Evolutionary conservation across 2,113 vertebrate genomes (phyloP), one percentile per base, ranked within the genome.

Genomic region (Anser brachyrhynchus): DNA sequence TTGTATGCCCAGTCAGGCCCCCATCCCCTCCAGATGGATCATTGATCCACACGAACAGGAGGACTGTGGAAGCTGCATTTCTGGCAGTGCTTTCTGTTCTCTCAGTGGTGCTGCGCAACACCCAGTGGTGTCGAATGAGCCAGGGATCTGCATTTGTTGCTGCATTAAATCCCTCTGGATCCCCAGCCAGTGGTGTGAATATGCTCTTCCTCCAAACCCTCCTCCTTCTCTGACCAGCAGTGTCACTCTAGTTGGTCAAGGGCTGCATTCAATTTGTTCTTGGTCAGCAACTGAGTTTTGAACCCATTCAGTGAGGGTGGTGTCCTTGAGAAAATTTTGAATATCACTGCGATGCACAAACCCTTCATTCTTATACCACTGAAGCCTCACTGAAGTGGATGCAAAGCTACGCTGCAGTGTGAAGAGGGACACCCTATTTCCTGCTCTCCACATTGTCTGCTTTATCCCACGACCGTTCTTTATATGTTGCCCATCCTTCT

Each of bases 231-330:
- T 52, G 26, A 6, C 26, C 57, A 59, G 33, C 74, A 3, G 0
- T 75, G n/a, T 15, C 41, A 2, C 33, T 26, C 15, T 15, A 2
- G 8, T 1, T 55, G 69, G 41, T 44, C 1, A 0, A 43, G 39
- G n/a, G 29, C 72, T 74, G 51, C 46, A 0, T 3, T 71, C 10
- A 3, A 3, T 46, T 66, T 39, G 10, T 4, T 57, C 46, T 13
- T 73, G 39, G 10, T 58, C 70, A 37, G 76, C 23, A 59, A 1
- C 66, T 0, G 5, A 79, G 39, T 77, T 37, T 35, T 44, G 84
- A 26, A 28, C 35, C 16, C 0, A 1, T 43, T 52, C 22, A 3
- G 15, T 17, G 74, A 13, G 39, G 43, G 11, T 2, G 0, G 0
- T 10, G 22, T 73, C 33, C 70, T 15, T 35, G 26, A 37, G 39